phyloP scores from a whole-genome alignment of 2,888 invertebrate genomes.

The Epicampocera succincta region DNA sequence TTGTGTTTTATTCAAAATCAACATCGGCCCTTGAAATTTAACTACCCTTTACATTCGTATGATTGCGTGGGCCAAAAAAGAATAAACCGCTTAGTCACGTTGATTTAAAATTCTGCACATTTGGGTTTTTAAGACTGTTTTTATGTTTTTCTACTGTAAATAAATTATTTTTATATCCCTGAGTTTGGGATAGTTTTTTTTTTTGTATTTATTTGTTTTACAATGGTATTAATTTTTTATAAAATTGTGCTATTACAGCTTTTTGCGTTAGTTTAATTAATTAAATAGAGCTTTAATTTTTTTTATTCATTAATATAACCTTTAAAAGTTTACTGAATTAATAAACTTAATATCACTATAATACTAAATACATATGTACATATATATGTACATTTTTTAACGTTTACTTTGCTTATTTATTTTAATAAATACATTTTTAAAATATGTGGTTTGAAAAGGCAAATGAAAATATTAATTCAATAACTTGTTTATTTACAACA shows the following conservation, averaged over 20 bases:
- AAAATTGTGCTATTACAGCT: not conserved
- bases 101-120: constrained; percentile 42
- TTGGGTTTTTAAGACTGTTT: constrained; percentile 1
- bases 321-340: constrained; percentile 12
- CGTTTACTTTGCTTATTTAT: not conserved
- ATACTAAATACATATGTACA: not conserved
- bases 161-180: constrained; percentile 20
- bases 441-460: not conserved
- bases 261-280: not conserved
- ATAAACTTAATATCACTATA: constrained; percentile 13
- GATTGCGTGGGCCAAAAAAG: not conserved
- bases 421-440: constrained; percentile 7
- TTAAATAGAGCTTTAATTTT: constrained; percentile 3
- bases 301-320: constrained; percentile 25
- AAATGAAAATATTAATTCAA: not conserved
- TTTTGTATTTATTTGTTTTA: not conserved
- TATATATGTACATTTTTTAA: too few relatives aligned
- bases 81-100: constrained; percentile 18
- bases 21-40: too few relatives aligned
- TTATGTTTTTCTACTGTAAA: constrained; percentile 14
- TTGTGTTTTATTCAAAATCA: too few relatives aligned
- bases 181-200: not conserved
- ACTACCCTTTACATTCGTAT: too few relatives aligned
- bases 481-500: constrained; percentile 17
- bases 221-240: constrained; percentile 5